Base-by-base conservation (phyloP, 2,113 vertebrate genomes). In the Camelus dromedarius region DNA sequence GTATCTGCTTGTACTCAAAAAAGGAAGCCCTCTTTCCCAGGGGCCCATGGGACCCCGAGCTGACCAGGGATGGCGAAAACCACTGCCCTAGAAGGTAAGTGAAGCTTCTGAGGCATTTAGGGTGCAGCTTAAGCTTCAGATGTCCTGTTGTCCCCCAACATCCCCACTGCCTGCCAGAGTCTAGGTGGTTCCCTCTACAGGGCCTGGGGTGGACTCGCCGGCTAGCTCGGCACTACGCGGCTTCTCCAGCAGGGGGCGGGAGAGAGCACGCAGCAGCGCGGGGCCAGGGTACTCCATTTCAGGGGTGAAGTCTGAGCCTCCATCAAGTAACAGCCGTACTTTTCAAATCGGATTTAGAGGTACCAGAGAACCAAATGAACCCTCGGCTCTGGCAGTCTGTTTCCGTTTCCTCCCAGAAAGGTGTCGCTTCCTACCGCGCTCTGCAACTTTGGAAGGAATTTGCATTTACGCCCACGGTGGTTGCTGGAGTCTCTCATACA, bases 401-500 rank as follows among this genome's bases (percentile, higher is more conserved):
- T 97, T 70, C 28, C 35, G 91, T 94, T 94, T 60, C 62, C n/a
- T 52, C 10, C 8, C 35, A 92, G 64, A 96, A 89, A 93, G 69
- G 28, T 50, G 35, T 66, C 0, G 2, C 75, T 93, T 94, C 60
- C 77, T 91, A 48, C 62, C 0, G 8, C 0, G 2, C 18, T 96
- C 75, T 1, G 0, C 0, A 8, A 60, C 52, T 30, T 88, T 80
- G 69, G 89, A 96, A 90, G 76, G 46, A 19, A 82, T 96, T 95
- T 86, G 35, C 56, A 75, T 97, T 97, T 96, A 69, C 77, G 64
- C 30, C 58, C 1, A 0, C 0, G 2, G 56, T 91, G 85, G 96
- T 97, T 75, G 75, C 82, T 94, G 73, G 32, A 93, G 72, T 95
- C 89, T 60, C 67, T 94, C 76, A 97, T 92, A 92, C 35, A 89